Evolutionary conservation across 2,888 invertebrate species (phyloP).

Genomic region (Cosmorhoe ocellata): DNA sequence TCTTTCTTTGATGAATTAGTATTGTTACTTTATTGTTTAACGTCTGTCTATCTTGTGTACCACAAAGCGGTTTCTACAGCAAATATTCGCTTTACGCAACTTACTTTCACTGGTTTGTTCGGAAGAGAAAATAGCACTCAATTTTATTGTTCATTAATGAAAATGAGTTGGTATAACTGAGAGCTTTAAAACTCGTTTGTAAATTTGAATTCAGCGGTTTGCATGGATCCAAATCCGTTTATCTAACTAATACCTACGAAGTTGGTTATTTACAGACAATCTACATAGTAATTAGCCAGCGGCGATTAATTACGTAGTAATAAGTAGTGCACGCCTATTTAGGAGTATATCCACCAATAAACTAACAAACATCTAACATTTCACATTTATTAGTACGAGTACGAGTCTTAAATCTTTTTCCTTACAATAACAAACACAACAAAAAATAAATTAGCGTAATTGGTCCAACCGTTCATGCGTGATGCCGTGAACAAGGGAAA

Average conservation of each 20-base stretch:
- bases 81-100: slow-evolving; percentile 34
- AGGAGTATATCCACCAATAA: no score
- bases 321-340: no score
- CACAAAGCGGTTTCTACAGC: slow-evolving; percentile 30
- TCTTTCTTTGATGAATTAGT: no score
- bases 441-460: no score
- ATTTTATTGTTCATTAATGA: slow-evolving; percentile 25
- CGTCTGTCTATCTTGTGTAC: slow-evolving; percentile 24
- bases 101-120: slow-evolving; percentile 30
- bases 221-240: slow-evolving; percentile 1
- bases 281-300: no score
- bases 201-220: slow-evolving; percentile 6
- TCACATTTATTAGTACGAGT: no score
- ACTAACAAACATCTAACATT: no score
- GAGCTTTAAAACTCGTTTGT: slow-evolving; percentile 4
- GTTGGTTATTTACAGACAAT: background rate
- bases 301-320: no score
- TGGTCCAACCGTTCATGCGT: no score
- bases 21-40: slow-evolving; percentile 31
- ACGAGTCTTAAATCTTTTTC: no score
- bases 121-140: slow-evolving; percentile 26
- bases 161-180: slow-evolving; percentile 15
- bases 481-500: no score
- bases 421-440: no score
- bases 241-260: background rate